A percentile compares a stretch with the other conserved stretches of the same genome.
These are phyloP conservation scores for Cynopterus sphinx DNA, from an alignment of 2,797 vertebrate genomes.

Conservation along the genomic window DNA sequence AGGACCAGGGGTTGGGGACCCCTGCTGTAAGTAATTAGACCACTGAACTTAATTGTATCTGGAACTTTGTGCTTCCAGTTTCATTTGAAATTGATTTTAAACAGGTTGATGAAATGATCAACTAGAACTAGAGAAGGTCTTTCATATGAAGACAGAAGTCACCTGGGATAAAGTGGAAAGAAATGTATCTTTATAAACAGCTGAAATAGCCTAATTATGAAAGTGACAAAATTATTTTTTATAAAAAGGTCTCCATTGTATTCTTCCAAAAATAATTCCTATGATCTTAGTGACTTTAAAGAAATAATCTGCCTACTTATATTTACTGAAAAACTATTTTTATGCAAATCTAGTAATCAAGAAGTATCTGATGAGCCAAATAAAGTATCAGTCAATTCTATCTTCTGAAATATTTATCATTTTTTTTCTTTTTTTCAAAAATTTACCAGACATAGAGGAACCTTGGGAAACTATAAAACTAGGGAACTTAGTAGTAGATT, in stretches of 20 bases:
- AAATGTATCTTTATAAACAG: background rate
- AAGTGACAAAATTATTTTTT: background rate
- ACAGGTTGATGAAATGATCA: background rate
- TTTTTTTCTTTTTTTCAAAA: constrained; percentile 38
- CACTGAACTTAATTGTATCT: background rate
- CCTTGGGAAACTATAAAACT: background rate
- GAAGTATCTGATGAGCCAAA: constrained; percentile 5
- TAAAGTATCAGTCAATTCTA: constrained; percentile 20
- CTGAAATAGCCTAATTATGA: background rate
- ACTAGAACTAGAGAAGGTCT: background rate
- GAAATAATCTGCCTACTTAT: constrained; percentile 1
- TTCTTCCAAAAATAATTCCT: constrained; percentile 38
- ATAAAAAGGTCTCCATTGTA: background rate
- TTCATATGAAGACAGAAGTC: background rate
- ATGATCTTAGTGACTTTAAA: background rate
- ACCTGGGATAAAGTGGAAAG: background rate
- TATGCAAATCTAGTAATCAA: background rate
- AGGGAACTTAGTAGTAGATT: background rate
- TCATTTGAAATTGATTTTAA: constrained; percentile 19
- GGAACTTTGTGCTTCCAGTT: background rate
- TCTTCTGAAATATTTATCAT: constrained; percentile 28
- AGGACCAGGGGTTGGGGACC: too few relatives aligned
- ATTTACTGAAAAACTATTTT: constrained; percentile 46
- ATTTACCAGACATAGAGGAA: background rate
- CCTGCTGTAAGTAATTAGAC: background rate